A percentile compares a stretch with the other conserved stretches of the same genome.
Conservation (phyloP, 1,140 invertebrate genomes). For the Diorhabda sublineata region DNA sequence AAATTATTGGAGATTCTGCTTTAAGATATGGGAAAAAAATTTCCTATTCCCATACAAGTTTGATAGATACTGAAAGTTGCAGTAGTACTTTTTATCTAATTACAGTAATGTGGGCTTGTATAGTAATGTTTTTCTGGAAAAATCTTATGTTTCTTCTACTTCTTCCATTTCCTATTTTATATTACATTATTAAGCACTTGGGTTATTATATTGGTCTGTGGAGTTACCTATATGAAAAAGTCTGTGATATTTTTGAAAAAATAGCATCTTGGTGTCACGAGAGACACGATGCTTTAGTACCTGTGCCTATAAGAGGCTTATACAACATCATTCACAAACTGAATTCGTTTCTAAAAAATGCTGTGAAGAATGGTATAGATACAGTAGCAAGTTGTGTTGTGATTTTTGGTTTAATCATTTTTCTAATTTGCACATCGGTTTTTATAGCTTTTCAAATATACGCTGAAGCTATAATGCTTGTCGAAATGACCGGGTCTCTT, state of each 20-base stretch:
- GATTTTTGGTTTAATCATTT: constrained; percentile 56
- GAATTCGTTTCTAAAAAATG: constrained; percentile 48
- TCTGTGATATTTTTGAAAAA: constrained; percentile 30
- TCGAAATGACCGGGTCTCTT: constrained; percentile 82
- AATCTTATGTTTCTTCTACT: constrained; percentile 67
- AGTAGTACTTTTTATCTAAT: constrained; percentile 57
- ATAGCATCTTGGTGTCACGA: constrained; percentile 38
- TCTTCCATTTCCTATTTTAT: constrained; percentile 60
- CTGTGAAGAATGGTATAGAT: constrained; percentile 54
- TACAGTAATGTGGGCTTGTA: constrained; percentile 63
- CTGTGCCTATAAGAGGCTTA: constrained; percentile 53
- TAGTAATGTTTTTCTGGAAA: constrained; percentile 66
- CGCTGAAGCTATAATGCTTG: constrained; percentile 88
- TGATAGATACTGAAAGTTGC: constrained; percentile 29
- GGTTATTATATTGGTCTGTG: constrained; percentile 53
- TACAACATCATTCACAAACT: constrained; percentile 50
- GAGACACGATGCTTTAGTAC: constrained; percentile 53
- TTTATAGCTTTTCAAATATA: constrained; percentile 73
- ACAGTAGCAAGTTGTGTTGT: constrained; percentile 56
- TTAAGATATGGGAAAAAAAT: constrained; percentile 24
- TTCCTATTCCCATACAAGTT: constrained; percentile 24
- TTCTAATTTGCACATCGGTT: constrained; percentile 52
- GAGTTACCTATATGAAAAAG: constrained; percentile 44
- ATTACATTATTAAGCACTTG: constrained; percentile 59
- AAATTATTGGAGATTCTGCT: constrained; percentile 24